These are phyloP conservation scores for Corbicula japonica DNA, from an alignment of 2,888 invertebrate genomes.

Conservation along the genomic window DNA sequence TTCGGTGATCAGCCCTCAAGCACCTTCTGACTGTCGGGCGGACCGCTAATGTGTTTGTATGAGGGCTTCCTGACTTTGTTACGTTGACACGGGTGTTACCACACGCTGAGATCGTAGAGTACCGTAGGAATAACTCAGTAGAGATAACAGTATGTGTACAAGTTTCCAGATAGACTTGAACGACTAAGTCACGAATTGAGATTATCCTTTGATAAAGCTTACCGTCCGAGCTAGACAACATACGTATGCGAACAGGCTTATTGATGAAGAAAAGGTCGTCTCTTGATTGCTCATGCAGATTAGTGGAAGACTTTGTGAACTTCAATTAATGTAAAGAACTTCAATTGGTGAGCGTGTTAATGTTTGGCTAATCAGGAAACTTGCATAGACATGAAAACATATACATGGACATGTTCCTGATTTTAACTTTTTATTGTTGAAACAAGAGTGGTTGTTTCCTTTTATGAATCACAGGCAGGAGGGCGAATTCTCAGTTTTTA, in stretches of 20 bases:
- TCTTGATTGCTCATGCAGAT: conserved; percentile 5
- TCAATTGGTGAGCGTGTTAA: no score
- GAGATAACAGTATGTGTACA: conserved; percentile 15
- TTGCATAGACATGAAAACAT: no score
- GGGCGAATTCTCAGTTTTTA: no score
- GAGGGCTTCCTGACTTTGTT: conserved; percentile 28
- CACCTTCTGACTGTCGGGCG: neutral
- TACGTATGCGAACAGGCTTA: conserved; percentile 13
- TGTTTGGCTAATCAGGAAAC: no score
- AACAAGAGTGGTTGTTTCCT: no score
- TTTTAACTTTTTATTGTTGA: no score
- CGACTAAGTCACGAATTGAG: conserved; percentile 42
- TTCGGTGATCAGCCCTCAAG: no score
- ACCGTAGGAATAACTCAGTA: neutral
- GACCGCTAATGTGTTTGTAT: conserved; percentile 29
- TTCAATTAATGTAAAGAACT: no score
- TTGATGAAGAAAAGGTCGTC: neutral
- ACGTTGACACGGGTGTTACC: conserved; percentile 27
- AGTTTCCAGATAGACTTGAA: neutral
- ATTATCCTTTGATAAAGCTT: conserved; percentile 20
- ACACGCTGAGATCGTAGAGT: conserved; percentile 17
- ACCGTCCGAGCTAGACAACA: conserved; percentile 12
- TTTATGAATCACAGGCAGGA: no score
- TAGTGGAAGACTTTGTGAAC: neutral
- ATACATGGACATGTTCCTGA: no score